phyloP scores from a whole-genome alignment of 2,113 vertebrate genomes.

The Otus sunia region DNA sequence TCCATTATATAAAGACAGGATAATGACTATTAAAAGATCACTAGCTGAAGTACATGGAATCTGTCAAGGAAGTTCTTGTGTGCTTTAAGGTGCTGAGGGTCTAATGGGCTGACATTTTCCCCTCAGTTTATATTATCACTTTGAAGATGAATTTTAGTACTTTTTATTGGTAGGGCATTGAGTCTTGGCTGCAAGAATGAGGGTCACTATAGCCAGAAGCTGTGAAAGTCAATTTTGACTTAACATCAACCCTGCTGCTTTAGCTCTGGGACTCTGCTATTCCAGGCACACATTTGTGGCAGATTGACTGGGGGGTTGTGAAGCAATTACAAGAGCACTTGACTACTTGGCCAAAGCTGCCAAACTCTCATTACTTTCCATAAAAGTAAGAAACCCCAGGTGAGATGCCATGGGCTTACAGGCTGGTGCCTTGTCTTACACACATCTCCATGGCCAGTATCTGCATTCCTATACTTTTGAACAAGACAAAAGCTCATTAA shows the following conservation, averaged over 20 bases:
- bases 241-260: slow-evolving; percentile 55
- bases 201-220: slow-evolving; percentile 64
- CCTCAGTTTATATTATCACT: slow-evolving; percentile 68
- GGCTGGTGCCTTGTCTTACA: not conserved
- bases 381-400: slow-evolving; percentile 28
- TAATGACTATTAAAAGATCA: slow-evolving; percentile 33
- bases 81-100: slow-evolving; percentile 44
- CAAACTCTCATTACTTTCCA: slow-evolving; percentile 37
- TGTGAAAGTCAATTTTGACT: slow-evolving; percentile 68
- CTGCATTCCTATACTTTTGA: not conserved
- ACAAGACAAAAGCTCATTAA: not conserved
- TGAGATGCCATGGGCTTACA: slow-evolving; percentile 6
- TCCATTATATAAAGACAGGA: slow-evolving; percentile 36
- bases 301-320: slow-evolving; percentile 38
- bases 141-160: slow-evolving; percentile 59
- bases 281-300: slow-evolving; percentile 57
- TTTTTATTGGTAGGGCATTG: slow-evolving; percentile 39
- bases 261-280: slow-evolving; percentile 52
- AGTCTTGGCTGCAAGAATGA: slow-evolving; percentile 10
- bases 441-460: not conserved
- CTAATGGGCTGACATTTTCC: slow-evolving; percentile 69
- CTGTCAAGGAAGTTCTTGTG: not conserved
- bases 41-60: not conserved
- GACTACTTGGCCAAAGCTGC: slow-evolving; percentile 35
- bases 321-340: slow-evolving; percentile 63